Evolutionary conservation across 2,113 vertebrate species (phyloP), one percentile per base, ranked within the genome.

Genomic region (Polypterus bichir): DNA sequence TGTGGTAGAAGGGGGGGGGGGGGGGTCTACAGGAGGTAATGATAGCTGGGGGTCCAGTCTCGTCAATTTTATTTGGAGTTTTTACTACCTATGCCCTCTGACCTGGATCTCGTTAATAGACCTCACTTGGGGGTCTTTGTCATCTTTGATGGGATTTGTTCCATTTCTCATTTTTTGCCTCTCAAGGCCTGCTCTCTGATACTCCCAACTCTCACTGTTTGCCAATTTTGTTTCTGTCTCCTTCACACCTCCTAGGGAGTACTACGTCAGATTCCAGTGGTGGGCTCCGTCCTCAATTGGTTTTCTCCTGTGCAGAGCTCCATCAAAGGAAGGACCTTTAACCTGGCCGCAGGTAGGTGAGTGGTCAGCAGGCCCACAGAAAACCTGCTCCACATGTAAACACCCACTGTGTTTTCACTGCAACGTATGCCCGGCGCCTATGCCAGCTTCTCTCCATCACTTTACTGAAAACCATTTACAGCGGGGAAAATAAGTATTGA

Each of bases 281-380:
- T 98, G 1, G 87, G 94, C 55, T 98, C 96, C 0, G 81, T 98
- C 68, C 78, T 98, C 8, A 98, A 98, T 74, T 98, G 96, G 96
- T 91, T 98, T 65, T 94, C 96, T 76, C 96, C 96, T 0, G 82
- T 93, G 62, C 87, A 93, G 65, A 85, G 87, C 57, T 89, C 90
- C 3, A 68, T 92, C 1, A 93, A 93, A 69, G 96, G 96, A 66
- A 83, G 86, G 69, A 94, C 88, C 0, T 98, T 98, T 71, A 93
- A 90, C 71, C 62, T 98, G 71, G 91, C 92, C 57, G 93, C 92
- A 91, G 96, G 96, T 98, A 83, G 77, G 5, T 49, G 27, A 27
- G 1, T 55, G 10, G 4, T 10, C 54, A 27, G 10, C 27, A 27
- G 54, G 27, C 10, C 27, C 4, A 10, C 27, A 27, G 9, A 3